Base-by-base conservation (phyloP, 1,140 invertebrate species). In the Drosophila orosa region DNA sequence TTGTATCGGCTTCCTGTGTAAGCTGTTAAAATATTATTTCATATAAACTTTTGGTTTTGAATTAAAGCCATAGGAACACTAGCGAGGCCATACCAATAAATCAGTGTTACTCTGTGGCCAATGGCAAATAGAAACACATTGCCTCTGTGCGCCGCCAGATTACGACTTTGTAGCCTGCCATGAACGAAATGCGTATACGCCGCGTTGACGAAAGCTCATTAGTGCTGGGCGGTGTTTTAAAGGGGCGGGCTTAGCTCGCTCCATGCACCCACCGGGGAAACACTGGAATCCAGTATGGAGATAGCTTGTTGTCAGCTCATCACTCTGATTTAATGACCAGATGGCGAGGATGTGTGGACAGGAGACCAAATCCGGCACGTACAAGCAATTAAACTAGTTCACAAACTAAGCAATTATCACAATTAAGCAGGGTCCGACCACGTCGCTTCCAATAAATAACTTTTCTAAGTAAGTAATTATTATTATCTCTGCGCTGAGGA, bases 321-420 rank as follows among this genome's bases (percentile, higher is more conserved):
- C 78, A 82, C 58, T 56, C 61, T 72, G 78, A 78, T 86, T 85
- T 82, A 78, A 78, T 75, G 83, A 50, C 40, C 52, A 19, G 44
- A 54, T 61, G 68, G 31, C n/a, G 52, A 54, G 58, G 40, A 57
- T 25, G 22, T 25, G 62, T 44, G 24, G 25, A 57, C 42, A 39
- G 57, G 47, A 35, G 15, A 5, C 48, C 50, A 54, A 33, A 52
- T 35, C 31, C 50, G 12, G 31, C 50, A 69, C 59, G 58, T 57
- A 29, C 82, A 47, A 40, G 74, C 60, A 75, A 82, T 87, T 86
- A 87, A 79, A 87, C 56, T 62, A 69, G 74, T 61, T 62, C 50
- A 24, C 42, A 69, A 78, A 74, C 77, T 82, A 68, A 62, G 75
- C 66, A 78, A 86, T 85, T 85, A 87, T 74, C 62, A 78, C 66